phyloP scores from a whole-genome alignment of 1,140 invertebrate species.

The Aricia agestis region DNA sequence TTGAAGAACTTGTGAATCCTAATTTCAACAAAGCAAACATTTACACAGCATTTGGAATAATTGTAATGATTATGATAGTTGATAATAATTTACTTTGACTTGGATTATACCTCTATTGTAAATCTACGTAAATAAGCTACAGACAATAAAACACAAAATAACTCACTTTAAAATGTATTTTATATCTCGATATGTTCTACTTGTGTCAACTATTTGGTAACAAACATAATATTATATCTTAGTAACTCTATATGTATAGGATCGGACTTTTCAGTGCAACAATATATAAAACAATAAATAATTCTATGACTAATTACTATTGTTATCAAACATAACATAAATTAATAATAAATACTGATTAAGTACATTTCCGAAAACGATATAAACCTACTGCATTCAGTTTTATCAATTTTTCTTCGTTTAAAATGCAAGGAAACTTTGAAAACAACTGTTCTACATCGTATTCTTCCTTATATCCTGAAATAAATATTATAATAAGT shows the following conservation, averaged over 20 bases:
- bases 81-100: too few species aligned
- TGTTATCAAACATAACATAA: slow-evolving; percentile 2
- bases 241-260: neutral
- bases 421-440: slow-evolving; percentile 53
- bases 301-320: slow-evolving; percentile 7
- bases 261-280: neutral
- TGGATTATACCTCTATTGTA: neutral
- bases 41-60: too few species aligned
- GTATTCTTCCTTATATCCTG: slow-evolving; percentile 33
- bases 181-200: slow-evolving; percentile 10
- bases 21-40: too few species aligned
- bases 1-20: too few species aligned
- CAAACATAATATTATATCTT: slow-evolving; percentile 8
- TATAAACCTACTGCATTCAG: slow-evolving; percentile 5
- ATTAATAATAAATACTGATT: slow-evolving; percentile 11
- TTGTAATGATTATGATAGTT: too few species aligned
- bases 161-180: slow-evolving; percentile 7
- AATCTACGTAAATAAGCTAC: neutral
- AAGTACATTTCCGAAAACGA: slow-evolving; percentile 11
- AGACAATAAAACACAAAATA: slow-evolving; percentile 4
- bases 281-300: slow-evolving; percentile 10
- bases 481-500: slow-evolving; percentile 33
- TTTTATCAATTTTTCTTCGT: slow-evolving; percentile 14
- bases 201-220: slow-evolving; percentile 3
- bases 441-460: slow-evolving; percentile 30